Base-by-base conservation (phyloP, 2,888 invertebrate genomes). In the Hecatera dysodea region DNA sequence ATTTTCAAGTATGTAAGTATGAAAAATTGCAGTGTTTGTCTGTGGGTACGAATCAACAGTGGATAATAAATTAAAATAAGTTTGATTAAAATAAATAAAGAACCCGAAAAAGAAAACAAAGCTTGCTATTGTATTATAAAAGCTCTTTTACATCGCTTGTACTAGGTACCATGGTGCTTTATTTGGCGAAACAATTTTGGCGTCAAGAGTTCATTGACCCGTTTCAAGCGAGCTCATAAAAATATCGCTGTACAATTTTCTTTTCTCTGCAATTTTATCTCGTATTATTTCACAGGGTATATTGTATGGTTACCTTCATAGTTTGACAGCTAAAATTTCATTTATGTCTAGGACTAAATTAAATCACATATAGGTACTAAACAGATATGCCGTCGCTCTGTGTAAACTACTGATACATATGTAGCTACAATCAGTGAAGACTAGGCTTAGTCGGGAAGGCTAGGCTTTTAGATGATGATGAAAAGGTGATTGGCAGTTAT, bases 171-270 rank as follows among this genome's bases (percentile, higher is more conserved):
- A 57, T 50, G 36, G 27, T 55, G 42, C 50, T 50, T 79, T 65
- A 64, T 67, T 64, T 60, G 29, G 71, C 29, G 29, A 24, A 65
- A 74, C 44, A 57, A 62, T 76, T 80, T 77, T 61, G 29, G 53
- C 65, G 69, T 72, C 64, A 48, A 44, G 48, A 39, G 82, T 68
- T 78, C 67, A 67, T 73, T 69, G 79, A 62, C 69, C 85, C 56
- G 29, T 60, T 67, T 59, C 22, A 63, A 60, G 56, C 53, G 27
- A 70, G 52, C 50, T 65, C 71, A 29, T 55, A 52, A 60, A 44
- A 55, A 57, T n/a, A 50, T 24, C n/a, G 12, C 56, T 44, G 15
- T 42, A 39, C 12, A 75, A 76, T 46, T 52, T 33, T 22, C 48
- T 50, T 70, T 42, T 15, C 12, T 44, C 22, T 44, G 12, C 8